Percentiles rank a stretch among this genome's conserved stretches.
phyloP scores from a whole-genome alignment of 2,113 vertebrate species.

The Neogale vison region DNA sequence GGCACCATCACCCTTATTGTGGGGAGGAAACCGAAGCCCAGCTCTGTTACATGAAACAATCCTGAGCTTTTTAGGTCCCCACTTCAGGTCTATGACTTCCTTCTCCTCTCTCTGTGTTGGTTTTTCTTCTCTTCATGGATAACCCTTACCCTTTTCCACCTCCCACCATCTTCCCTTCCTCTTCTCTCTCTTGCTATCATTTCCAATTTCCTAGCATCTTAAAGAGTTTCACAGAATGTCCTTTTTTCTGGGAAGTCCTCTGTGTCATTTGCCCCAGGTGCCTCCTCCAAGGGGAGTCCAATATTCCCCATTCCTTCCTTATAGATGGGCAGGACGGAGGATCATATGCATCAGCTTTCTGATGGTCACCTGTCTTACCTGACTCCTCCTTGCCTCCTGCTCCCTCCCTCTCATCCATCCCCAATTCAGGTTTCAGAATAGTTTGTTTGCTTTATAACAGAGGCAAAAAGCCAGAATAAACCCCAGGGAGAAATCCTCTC shows the following conservation, averaged over 20 bases:
- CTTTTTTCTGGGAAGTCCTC: neutral
- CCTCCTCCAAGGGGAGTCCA: neutral
- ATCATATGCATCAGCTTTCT: neutral
- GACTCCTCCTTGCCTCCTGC: neutral
- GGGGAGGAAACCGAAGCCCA: neutral
- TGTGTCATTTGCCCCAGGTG: neutral
- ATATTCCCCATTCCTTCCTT: neutral
- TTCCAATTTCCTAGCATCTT: neutral
- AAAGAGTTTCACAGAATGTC: neutral
- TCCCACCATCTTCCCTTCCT: neutral
- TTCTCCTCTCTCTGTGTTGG: neutral
- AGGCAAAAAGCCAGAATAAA: neutral
- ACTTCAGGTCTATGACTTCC: neutral
- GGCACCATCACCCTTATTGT: rapidly evolving
- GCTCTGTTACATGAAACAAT: too few species aligned
- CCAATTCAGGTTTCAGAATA: neutral
- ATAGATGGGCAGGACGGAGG: neutral
- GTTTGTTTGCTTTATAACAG: neutral
- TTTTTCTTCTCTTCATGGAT: neutral
- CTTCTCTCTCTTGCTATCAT: neutral
- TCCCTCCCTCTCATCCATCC: neutral
- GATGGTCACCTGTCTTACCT: neutral
- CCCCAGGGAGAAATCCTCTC: neutral
- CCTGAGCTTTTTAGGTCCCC: neutral
- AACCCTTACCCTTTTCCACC: neutral